Conservation (phyloP, 2,113 vertebrate species). For the Meles meles region DNA sequence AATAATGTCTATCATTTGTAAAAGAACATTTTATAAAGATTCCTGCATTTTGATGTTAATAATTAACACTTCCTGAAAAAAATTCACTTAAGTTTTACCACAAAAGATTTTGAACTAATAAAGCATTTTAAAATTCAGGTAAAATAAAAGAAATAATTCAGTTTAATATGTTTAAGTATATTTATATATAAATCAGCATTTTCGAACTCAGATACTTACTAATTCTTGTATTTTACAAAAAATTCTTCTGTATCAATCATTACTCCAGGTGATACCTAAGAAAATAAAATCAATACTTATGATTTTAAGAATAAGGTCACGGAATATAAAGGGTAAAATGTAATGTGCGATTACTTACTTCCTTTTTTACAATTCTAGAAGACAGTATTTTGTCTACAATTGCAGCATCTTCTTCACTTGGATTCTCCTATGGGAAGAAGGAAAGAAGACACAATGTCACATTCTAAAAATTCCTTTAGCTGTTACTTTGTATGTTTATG, state of each 20-base stretch:
- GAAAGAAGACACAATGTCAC: not conserved
- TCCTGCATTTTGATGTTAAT: not conserved
- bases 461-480: not conserved
- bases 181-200: not conserved
- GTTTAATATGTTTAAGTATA: not conserved
- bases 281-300: slow-evolving; percentile 66
- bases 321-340: not conserved
- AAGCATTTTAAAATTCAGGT: slow-evolving; percentile 4
- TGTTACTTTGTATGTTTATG: not conserved
- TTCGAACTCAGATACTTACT: slow-evolving; percentile 87
- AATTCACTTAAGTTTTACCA: not conserved
- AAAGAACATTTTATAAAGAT: slow-evolving; percentile 17
- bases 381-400: slow-evolving; percentile 99
- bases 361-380: slow-evolving; percentile 92
- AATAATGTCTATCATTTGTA: not conserved
- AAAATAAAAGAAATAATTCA: not conserved
- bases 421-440: slow-evolving; percentile 89
- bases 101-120: not conserved
- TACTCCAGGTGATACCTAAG: slow-evolving; percentile 90
- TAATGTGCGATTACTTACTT: slow-evolving; percentile 85
- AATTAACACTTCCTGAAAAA: not conserved
- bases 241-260: slow-evolving; percentile 95
- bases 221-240: slow-evolving; percentile 99
- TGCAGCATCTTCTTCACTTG: slow-evolving; percentile 97
- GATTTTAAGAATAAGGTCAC: not conserved